Evolutionary conservation across 2,113 vertebrate genomes (phyloP).

Genomic region (Polyodon spathula): DNA sequence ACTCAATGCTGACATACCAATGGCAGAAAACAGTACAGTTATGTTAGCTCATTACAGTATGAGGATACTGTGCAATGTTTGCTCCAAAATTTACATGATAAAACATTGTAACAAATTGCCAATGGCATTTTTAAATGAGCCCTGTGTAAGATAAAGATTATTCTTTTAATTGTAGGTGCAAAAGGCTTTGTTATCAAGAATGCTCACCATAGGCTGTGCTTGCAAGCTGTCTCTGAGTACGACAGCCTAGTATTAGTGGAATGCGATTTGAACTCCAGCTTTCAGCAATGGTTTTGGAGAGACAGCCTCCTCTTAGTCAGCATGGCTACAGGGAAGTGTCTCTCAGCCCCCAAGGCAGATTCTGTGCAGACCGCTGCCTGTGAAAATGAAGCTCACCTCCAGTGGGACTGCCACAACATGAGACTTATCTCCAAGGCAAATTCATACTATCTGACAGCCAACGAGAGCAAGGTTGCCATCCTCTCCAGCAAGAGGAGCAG

Average conservation of each 20-base stretch:
- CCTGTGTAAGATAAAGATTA: not conserved
- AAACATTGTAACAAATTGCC: no score
- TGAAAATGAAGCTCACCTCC: constrained; percentile 7
- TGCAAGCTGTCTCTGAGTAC: constrained; percentile 33
- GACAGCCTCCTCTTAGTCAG: constrained; percentile 31
- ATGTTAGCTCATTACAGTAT: no score
- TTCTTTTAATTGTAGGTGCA: constrained; percentile 27
- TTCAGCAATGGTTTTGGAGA: constrained; percentile 55
- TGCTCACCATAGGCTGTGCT: constrained; percentile 36
- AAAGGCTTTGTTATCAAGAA: constrained; percentile 45
- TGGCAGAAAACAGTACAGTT: no score
- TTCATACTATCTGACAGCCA: constrained; percentile 29
- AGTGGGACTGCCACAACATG: constrained; percentile 44
- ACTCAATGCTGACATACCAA: not conserved
- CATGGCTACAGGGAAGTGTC: constrained; percentile 35
- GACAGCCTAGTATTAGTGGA: constrained; percentile 29
- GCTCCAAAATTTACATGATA: no score
- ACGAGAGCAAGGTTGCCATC: constrained; percentile 17
- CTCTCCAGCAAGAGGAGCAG: constrained; percentile 19
- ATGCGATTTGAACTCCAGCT: constrained; percentile 38
- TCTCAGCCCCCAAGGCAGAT: constrained; percentile 26
- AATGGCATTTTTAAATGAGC: no score
- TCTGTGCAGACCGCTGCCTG: constrained; percentile 33
- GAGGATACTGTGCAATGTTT: no score
- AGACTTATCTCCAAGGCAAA: constrained; percentile 35